Evolutionary conservation across 1,140 invertebrate genomes (phyloP).

Genomic region (Drosophila sp.): DNA sequence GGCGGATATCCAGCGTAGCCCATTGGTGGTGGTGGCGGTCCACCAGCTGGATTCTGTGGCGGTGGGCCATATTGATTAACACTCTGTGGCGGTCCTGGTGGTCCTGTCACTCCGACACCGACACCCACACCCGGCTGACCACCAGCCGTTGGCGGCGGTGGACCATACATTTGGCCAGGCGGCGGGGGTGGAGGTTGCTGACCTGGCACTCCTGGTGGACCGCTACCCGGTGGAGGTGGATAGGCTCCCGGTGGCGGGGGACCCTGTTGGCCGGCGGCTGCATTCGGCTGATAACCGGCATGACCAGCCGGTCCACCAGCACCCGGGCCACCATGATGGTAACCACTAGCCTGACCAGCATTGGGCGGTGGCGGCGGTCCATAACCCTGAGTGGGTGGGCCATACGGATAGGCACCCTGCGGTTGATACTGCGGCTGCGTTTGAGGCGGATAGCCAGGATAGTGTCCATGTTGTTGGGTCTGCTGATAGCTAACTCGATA

Average conservation of each 20-base stretch:
- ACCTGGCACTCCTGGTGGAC: constrained; percentile 33
- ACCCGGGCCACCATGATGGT: constrained; percentile 73
- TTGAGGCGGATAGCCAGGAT: constrained; percentile 84
- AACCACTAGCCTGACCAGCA: constrained; percentile 80
- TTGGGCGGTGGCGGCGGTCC: constrained; percentile 76
- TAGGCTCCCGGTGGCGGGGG: constrained; percentile 71
- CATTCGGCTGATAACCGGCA: constrained; percentile 64
- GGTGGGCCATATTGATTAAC: constrained; percentile 82
- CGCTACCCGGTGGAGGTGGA: constrained; percentile 56
- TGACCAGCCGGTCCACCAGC: constrained; percentile 44
- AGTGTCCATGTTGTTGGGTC: constrained; percentile 83
- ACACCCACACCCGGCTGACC: constrained; percentile 41
- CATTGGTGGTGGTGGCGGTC: constrained; percentile 68
- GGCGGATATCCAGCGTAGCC: constrained; percentile 73
- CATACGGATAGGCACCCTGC: constrained; percentile 83
- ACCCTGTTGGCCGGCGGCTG: constrained; percentile 46
- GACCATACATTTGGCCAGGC: constrained; percentile 71
- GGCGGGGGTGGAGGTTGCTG: constrained; percentile 66
- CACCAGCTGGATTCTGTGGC: constrained; percentile 60
- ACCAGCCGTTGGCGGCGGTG: constrained; percentile 73
- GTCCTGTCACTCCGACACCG: not conserved
- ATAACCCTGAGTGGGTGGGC: constrained; percentile 72
- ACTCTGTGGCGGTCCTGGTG: constrained; percentile 60
- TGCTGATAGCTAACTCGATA: constrained; percentile 84
- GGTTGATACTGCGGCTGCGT: constrained; percentile 83